These are phyloP conservation scores for Papilio aristodemus DNA, from an alignment of 1,140 invertebrate species.

Conservation along the genomic window DNA sequence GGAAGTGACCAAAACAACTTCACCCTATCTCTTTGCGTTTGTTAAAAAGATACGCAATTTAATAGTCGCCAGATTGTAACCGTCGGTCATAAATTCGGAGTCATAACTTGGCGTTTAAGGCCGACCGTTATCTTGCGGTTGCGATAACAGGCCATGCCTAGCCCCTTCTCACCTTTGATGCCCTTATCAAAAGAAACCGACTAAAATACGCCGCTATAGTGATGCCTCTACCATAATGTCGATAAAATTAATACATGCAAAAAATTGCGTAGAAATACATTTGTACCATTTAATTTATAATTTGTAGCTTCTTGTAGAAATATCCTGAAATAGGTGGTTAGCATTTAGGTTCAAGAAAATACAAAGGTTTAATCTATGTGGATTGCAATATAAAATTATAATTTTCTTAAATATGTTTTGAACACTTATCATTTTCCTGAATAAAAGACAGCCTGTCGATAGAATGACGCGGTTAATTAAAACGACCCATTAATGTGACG, in stretches of 20 bases:
- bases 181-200: constrained; percentile 37
- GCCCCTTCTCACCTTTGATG: constrained; percentile 39
- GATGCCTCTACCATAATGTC: constrained; percentile 23
- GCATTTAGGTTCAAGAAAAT: too few species aligned
- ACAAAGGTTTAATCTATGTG: too few species aligned
- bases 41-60: constrained; percentile 38
- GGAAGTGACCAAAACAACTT: constrained; percentile 29
- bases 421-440: constrained; percentile 6
- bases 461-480: constrained; percentile 17
- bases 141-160: constrained; percentile 40
- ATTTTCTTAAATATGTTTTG: background rate
- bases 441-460: constrained; percentile 5
- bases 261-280: background rate
- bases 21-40: constrained; percentile 18
- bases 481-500: background rate
- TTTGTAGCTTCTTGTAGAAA: too few species aligned
- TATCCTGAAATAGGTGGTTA: too few species aligned
- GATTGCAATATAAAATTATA: background rate
- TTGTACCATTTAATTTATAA: too few species aligned
- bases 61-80: constrained; percentile 38
- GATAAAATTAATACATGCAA: constrained; percentile 3
- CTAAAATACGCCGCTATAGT: constrained; percentile 35
- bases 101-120: constrained; percentile 40
- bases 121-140: constrained; percentile 38
- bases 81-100: constrained; percentile 36